A percentile compares a stretch with the other conserved stretches of the same genome.
phyloP scores from a whole-genome alignment of 2,113 vertebrate genomes.

The Onychostruthus taczanowskii region DNA sequence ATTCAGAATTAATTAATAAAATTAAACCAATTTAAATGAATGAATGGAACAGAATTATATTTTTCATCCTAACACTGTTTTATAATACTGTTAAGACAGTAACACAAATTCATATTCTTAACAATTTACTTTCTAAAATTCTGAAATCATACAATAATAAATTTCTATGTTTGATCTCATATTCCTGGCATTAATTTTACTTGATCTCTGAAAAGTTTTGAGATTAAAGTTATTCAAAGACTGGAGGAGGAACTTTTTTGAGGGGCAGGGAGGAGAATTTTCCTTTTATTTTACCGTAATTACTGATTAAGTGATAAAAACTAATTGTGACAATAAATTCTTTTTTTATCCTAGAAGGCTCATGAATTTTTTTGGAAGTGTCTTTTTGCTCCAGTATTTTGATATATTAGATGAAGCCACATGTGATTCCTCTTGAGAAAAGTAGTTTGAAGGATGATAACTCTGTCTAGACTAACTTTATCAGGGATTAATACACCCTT shows the following conservation, averaged over 20 bases:
- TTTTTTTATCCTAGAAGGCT: neutral
- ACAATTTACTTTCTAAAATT: neutral
- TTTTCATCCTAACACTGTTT: neutral
- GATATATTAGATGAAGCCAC: slow-evolving; percentile 29
- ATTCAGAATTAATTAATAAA: neutral
- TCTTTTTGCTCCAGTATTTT: neutral
- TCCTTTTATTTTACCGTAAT: neutral
- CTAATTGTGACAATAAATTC: neutral
- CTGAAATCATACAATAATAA: neutral
- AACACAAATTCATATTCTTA: rapidly evolving
- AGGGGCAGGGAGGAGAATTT: rapidly evolving
- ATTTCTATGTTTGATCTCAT: neutral
- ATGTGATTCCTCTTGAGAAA: neutral
- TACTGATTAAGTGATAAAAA: neutral
- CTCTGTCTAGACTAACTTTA: neutral
- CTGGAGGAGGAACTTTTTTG: neutral
- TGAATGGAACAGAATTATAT: neutral
- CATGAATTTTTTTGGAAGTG: neutral
- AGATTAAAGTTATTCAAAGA: neutral
- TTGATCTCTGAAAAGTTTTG: neutral
- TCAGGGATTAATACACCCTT: slow-evolving; percentile 27
- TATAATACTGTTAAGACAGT: neutral
- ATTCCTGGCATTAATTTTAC: neutral
- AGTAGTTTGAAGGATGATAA: neutral
- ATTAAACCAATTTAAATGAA: neutral